Evolutionary conservation across 1,140 invertebrate genomes (phyloP).

Genomic region (Tetramorium parvispinum): DNA sequence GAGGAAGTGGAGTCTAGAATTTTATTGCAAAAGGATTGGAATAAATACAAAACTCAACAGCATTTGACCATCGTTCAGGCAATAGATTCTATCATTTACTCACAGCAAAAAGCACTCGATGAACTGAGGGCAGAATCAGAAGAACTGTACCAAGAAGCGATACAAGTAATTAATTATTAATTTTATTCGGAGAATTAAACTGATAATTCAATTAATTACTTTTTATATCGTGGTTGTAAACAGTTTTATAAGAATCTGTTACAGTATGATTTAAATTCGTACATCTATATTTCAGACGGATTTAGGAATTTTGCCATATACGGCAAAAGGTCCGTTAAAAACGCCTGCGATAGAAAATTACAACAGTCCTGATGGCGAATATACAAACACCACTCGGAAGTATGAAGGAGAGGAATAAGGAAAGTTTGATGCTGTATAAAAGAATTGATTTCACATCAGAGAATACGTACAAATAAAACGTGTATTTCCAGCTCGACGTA

Average conservation of each 20-base stretch:
- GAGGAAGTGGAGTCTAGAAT: conserved; percentile 86
- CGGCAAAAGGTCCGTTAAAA: conserved; percentile 89
- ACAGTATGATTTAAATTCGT: not conserved
- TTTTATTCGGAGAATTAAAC: conserved; percentile 29
- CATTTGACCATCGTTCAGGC: conserved; percentile 88
- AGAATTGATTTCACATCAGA: not conserved
- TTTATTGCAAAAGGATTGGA: conserved; percentile 91
- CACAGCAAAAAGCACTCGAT: conserved; percentile 92
- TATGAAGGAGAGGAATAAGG: conserved; percentile 82
- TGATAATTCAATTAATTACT: not conserved
- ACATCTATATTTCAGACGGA: conserved; percentile 88
- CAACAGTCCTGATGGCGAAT: conserved; percentile 93
- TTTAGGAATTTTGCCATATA: conserved; percentile 88
- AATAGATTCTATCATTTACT: conserved; percentile 88
- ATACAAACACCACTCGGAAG: conserved; percentile 92
- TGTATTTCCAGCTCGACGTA: conserved; percentile 34
- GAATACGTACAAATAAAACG: conserved; percentile 12
- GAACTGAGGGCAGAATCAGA: conserved; percentile 92
- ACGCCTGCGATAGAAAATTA: conserved; percentile 93
- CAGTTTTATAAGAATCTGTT: not conserved
- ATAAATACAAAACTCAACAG: conserved; percentile 88
- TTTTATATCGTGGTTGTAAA: not conserved
- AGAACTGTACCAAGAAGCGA: conserved; percentile 93
- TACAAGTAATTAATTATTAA: conserved; percentile 87
- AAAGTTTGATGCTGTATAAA: not conserved